Evolutionary conservation across 2,113 vertebrate genomes (phyloP).

Genomic region (Gobiocypris rarus): DNA sequence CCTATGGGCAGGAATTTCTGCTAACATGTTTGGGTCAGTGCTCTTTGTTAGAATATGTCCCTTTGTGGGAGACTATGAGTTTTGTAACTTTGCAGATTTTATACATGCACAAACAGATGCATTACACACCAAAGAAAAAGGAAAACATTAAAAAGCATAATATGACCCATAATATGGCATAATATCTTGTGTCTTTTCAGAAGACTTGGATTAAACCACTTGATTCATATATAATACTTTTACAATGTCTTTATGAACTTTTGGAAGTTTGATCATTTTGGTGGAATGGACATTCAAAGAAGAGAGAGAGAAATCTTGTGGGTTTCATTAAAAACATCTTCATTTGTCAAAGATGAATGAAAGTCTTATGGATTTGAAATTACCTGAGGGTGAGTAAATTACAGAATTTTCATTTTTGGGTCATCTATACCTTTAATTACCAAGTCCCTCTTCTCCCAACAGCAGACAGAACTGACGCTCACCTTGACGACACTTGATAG

Average conservation of each 20-base stretch:
- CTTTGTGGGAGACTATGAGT: no score
- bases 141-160: no score
- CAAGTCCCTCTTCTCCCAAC: background rate
- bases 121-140: no score
- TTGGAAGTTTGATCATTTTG: background rate
- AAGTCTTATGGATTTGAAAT: background rate
- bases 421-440: background rate
- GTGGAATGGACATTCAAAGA: background rate
- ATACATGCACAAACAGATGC: no score
- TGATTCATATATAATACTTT: background rate
- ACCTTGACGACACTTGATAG: slow-evolving; percentile 91
- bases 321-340: background rate
- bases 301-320: background rate
- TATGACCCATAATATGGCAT: background rate
- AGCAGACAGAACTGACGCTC: slow-evolving; percentile 55
- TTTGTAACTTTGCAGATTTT: no score
- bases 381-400: background rate
- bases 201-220: background rate
- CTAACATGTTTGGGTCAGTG: no score
- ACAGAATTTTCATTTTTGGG: background rate
- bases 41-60: no score
- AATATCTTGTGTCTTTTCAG: background rate
- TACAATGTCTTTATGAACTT: background rate
- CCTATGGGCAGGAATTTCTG: no score
- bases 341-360: background rate